Base-by-base conservation (phyloP, 2,797 vertebrate genomes). In the Hydrolagus colliei region DNA sequence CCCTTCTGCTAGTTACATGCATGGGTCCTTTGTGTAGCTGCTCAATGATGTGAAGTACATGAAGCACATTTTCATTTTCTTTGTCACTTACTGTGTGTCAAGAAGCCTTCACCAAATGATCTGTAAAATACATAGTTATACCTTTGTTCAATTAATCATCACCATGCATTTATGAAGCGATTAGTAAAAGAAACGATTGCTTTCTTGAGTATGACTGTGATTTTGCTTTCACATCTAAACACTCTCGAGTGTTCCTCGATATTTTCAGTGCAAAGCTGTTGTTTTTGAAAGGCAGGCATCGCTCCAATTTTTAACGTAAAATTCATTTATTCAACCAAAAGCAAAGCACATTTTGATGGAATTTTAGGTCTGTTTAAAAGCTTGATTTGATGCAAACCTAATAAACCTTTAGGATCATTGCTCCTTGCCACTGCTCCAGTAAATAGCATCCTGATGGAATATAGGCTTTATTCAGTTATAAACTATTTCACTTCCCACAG, bases 91-190 rank as follows among this genome's bases (percentile, higher is more conserved):
- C 68, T 84, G 32, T 41, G 79, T 71, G 13, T 68, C 22, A 77
- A 61, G 75, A 20, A 77, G 75, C 32, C 3, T 52, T 65, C 10
- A 82, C 10, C 35, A 20, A 82, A 82, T 41, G 27, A 67, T 71
- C 1, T 52, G 65, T 84, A 71, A 71, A 71, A 84, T 41, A 68
- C 63, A 41, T 27, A 14, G 35, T 68, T 41, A n/a, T 41, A 84
- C 32, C 79, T 52, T 35, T 52, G 52, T 52, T 84, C 79, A 71
- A 84, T 82, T 68, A 80, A 84, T 84, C 18, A 52, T 84, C 27
- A 67, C 52, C 65, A 52, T 14, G 65, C 78, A 80, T 84, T 84
- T 52, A 84, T 20, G 22, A 84, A 84, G 79, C 41, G 9, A 84
- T 71, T 41, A 9, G 14, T 4, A 35, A 32, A 84, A 9, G 20